Evolutionary conservation across 2,113 vertebrate species (phyloP).

Genomic region (Antechinus stuartii): DNA sequence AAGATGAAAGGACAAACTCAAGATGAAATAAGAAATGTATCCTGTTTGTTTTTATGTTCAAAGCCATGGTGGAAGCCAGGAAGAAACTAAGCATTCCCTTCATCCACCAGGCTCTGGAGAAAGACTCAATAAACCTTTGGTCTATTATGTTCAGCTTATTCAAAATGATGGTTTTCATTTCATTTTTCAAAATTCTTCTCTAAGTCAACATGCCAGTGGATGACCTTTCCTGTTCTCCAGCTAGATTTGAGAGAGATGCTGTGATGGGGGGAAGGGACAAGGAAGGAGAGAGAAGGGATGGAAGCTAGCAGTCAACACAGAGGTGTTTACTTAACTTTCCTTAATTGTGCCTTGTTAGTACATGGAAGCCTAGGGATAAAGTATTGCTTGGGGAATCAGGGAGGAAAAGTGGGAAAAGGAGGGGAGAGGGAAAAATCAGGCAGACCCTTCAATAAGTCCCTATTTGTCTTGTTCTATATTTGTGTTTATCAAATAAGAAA

Average conservation of each 20-base stretch:
- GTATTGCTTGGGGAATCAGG: conserved; percentile 57
- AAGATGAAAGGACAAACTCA: conserved; percentile 65
- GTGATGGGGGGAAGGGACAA: not conserved
- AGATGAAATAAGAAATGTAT: conserved; percentile 68
- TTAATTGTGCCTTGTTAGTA: not conserved
- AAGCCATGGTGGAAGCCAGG: not conserved
- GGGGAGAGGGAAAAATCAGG: conserved; percentile 36
- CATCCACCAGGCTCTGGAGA: conserved; percentile 26
- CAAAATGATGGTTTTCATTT: not conserved
- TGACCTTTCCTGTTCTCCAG: conserved; percentile 46
- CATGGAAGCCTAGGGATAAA: conserved; percentile 36
- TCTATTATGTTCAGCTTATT: not conserved
- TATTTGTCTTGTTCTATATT: conserved; percentile 55
- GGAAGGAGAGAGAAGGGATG: not conserved
- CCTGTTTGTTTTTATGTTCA: conserved; percentile 5
- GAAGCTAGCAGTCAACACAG: conserved; percentile 39
- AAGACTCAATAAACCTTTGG: not conserved
- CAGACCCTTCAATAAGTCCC: conserved; percentile 57
- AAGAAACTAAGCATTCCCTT: conserved; percentile 65
- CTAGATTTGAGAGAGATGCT: conserved; percentile 12
- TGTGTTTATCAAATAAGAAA: conserved; percentile 49
- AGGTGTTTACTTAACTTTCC: conserved; percentile 62
- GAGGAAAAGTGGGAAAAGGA: not conserved
- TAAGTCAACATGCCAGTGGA: conserved; percentile 7
- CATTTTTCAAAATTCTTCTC: not conserved